Evolutionary conservation across 2,113 vertebrate species (phyloP).

Genomic region (Cryptotis parvus): DNA sequence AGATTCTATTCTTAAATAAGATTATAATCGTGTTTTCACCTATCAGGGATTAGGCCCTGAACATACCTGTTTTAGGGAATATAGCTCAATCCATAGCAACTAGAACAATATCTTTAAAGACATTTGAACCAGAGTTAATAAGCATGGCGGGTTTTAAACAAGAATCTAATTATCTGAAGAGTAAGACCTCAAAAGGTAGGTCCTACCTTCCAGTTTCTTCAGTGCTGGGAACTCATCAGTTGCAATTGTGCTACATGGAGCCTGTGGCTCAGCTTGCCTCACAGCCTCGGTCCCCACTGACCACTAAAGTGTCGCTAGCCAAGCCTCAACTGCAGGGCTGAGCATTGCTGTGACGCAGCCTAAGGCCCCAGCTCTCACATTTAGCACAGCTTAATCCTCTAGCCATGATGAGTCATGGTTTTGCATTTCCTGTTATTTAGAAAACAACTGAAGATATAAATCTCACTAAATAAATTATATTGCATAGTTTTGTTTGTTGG

Average conservation of each 20-base stretch:
- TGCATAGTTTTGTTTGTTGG: background rate
- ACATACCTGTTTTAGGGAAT: background rate
- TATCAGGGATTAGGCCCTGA: background rate
- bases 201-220: background rate
- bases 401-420: background rate
- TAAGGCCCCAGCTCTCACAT: background rate
- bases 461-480: background rate
- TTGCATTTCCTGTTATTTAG: background rate
- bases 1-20: slow-evolving; percentile 25
- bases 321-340: background rate
- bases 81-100: background rate
- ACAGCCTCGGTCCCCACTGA: background rate
- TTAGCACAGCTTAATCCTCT: background rate
- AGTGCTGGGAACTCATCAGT: background rate
- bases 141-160: background rate
- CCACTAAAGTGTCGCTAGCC: background rate
- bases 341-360: background rate
- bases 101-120: background rate
- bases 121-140: background rate
- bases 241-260: background rate
- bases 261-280: background rate
- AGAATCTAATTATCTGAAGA: slow-evolving; percentile 19
- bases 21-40: background rate
- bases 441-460: background rate
- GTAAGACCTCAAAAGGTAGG: background rate